Evolutionary conservation across 1,140 invertebrate species (phyloP).

Genomic region (Acromyrmex charruanus): DNA sequence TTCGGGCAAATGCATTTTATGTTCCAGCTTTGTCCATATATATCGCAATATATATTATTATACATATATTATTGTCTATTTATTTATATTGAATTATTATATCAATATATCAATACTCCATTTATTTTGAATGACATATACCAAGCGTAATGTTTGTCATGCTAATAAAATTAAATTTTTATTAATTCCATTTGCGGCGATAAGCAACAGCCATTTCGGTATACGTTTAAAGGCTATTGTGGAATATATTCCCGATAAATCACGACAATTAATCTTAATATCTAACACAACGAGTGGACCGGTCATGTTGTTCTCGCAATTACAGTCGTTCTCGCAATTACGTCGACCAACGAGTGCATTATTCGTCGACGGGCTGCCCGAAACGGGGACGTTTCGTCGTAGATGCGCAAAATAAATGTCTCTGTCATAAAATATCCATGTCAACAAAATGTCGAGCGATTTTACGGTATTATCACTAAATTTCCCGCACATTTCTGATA

Average conservation of each 20-base stretch:
- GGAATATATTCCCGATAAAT: constrained; percentile 4
- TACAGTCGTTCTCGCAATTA: constrained; percentile 28
- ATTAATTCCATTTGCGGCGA: neutral
- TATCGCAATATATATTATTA: neutral
- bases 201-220: neutral
- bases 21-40: neutral
- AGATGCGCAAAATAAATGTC: constrained; percentile 16
- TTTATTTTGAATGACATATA: neutral
- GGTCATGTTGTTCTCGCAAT: neutral
- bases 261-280: constrained; percentile 40
- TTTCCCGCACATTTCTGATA: neutral
- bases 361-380: constrained; percentile 6
- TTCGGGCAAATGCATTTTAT: neutral
- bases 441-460: neutral
- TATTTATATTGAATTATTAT: neutral
- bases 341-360: constrained; percentile 8
- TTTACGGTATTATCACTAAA: neutral
- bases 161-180: neutral
- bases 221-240: neutral
- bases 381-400: neutral
- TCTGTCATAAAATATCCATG: neutral
- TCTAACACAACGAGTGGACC: constrained; percentile 16
- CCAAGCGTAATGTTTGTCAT: neutral
- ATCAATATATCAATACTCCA: neutral
- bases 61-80: neutral